Evolutionary conservation across 2,888 invertebrate species (phyloP), one percentile per base, ranked within the genome.

Genomic region (Thera britannica): DNA sequence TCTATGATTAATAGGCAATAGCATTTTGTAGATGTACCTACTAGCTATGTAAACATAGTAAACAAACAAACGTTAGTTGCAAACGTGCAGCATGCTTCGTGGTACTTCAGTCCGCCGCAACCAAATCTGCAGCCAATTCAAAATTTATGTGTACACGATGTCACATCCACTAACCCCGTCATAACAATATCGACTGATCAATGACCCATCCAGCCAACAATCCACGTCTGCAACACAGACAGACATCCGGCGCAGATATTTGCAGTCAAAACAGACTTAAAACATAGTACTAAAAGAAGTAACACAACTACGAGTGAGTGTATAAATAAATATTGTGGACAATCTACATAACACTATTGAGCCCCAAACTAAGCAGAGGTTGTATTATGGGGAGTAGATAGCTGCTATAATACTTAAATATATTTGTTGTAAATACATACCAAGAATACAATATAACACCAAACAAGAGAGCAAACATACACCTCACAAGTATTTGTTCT

Each of bases 211-310:
- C 78, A 79, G 79, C 57, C 57, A 66, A 80, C 80, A 83, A 79
- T 82, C 82, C 78, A 75, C 78, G 79, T 76, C 76, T 76, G 76
- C 75, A 75, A 63, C 79, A 70, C 69, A 78, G 75, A 76, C 78
- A 80, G 87, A 86, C 88, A 87, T 90, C 88, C 87, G 84, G 83
- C 81, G 83, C 88, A 90, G 90, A 90, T 89, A 91, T 90, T 89
- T 92, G 90, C 90, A 92, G 90, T 91, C 91, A 90, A 90, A 92
- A 91, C 89, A 90, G 90, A 90, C 87, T 89, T 88, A 87, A 84
- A 83, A 79, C 83, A 63, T 66, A 66, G 66, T 61, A 70, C 36
- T 9, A n/a, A 12, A 2, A 46, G 2, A 58, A 66, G 8, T 62
- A 52, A 5, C 12, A 35, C 57, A 64, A 34, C 51, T 48, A 9